phyloP scores from a whole-genome alignment of 2,113 vertebrate genomes.

The Crocuta crocuta region DNA sequence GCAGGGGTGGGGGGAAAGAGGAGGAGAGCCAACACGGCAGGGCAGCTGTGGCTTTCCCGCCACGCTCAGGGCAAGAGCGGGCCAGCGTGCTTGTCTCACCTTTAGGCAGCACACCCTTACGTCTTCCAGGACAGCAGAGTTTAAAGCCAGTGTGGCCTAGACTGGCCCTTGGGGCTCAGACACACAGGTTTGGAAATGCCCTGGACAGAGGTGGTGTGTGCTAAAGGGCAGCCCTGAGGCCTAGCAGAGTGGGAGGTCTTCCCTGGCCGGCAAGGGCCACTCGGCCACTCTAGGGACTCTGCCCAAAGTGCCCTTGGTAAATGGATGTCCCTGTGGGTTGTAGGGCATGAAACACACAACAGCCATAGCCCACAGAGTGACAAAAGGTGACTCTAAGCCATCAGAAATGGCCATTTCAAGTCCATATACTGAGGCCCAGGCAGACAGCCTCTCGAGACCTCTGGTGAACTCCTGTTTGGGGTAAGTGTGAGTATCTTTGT shows the following conservation, averaged over 20 bases:
- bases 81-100: neutral
- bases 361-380: neutral
- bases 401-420: neutral
- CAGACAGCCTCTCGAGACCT: neutral
- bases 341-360: neutral
- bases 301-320: neutral
- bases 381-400: neutral
- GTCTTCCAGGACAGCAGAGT: neutral
- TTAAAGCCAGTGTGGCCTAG: neutral
- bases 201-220: neutral
- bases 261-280: neutral
- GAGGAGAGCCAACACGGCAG: neutral
- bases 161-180: neutral
- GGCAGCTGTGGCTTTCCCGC: neutral
- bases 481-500: neutral
- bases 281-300: neutral
- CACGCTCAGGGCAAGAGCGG: neutral
- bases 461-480: neutral
- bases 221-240: neutral
- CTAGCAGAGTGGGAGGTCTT: neutral
- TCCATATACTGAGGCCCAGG: neutral
- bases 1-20: neutral
- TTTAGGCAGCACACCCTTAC: neutral
- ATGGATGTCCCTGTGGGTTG: neutral
- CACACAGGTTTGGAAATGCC: neutral